These are phyloP conservation scores for Rachycentron canadum DNA, from an alignment of 2,797 vertebrate species.

Conservation along the genomic window DNA sequence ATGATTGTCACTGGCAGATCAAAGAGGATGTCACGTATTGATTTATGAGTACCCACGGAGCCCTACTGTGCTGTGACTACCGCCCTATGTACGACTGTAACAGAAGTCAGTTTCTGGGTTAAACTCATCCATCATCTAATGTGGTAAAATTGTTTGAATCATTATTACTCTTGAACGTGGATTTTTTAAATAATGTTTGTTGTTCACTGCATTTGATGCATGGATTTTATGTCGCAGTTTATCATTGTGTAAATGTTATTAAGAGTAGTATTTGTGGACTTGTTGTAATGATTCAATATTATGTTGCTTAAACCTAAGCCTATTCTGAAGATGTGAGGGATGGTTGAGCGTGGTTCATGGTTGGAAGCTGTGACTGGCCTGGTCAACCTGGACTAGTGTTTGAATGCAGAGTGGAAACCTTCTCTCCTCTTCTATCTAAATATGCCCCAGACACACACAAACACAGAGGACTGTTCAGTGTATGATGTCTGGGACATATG, in stretches of 20 bases:
- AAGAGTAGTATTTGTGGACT: background rate
- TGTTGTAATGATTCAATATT: slow-evolving; percentile 29
- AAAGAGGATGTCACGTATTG: slow-evolving; percentile 55
- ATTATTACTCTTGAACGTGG: slow-evolving; percentile 15
- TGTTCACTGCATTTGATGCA: background rate
- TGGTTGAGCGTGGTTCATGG: slow-evolving; percentile 43
- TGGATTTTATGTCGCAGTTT: slow-evolving; percentile 7
- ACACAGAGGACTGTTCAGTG: slow-evolving; percentile 13
- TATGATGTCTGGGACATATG: slow-evolving; percentile 52
- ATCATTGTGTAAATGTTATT: slow-evolving; percentile 24
- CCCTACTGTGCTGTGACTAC: slow-evolving; percentile 52
- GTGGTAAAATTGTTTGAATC: slow-evolving; percentile 11
- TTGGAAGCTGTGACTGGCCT: slow-evolving; percentile 43
- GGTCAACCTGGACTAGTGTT: slow-evolving; percentile 41
- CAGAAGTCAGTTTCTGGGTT: slow-evolving; percentile 53
- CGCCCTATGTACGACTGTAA: slow-evolving; percentile 31
- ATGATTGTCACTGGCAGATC: slow-evolving; percentile 53
- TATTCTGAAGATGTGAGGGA: slow-evolving; percentile 62
- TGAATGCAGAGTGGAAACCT: slow-evolving; percentile 55
- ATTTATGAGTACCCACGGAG: slow-evolving; percentile 67
- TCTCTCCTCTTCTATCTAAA: slow-evolving; percentile 26
- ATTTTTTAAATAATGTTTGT: background rate
- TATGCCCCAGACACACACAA: slow-evolving; percentile 17
- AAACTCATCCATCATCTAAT: slow-evolving; percentile 67
- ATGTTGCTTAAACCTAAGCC: slow-evolving; percentile 16